Conservation (phyloP, 2,797 vertebrate genomes). For the Sebastes itinus region DNA sequence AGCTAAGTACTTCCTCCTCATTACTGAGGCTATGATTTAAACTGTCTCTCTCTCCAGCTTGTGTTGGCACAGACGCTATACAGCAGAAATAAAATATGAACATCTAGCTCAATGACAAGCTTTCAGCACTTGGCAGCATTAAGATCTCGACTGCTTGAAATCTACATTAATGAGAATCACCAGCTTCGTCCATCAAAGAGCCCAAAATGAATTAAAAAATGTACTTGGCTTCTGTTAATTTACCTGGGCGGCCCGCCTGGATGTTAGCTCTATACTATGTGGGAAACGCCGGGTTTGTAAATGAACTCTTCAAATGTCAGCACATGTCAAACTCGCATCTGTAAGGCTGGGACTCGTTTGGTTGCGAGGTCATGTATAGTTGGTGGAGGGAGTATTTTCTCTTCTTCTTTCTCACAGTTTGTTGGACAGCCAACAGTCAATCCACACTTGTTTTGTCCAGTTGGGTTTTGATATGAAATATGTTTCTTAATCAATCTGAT, state of each 20-base stretch:
- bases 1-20: conserved; percentile 41
- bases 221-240: conserved; percentile 30
- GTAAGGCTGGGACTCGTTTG: background rate
- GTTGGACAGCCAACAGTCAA: background rate
- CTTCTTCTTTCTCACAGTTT: background rate
- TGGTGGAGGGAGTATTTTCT: background rate
- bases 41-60: conserved; percentile 31
- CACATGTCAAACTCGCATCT: conserved; percentile 1
- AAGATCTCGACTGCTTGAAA: conserved; percentile 4
- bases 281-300: conserved; percentile 25
- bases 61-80: conserved; percentile 13
- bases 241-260: conserved; percentile 40
- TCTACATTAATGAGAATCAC: conserved; percentile 6
- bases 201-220: conserved; percentile 1
- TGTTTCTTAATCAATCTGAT: background rate
- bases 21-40: conserved; percentile 22
- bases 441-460: too few species aligned
- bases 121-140: conserved; percentile 37
- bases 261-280: conserved; percentile 8
- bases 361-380: background rate
- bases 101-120: conserved; percentile 26
- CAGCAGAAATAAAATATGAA: conserved; percentile 20
- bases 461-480: background rate
- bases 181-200: conserved; percentile 10
- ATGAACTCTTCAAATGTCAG: conserved; percentile 39